A percentile compares a stretch with the other conserved stretches of the same genome.
Conservation (phyloP, 2,888 invertebrate genomes). For the Drosophila gaucha region DNA sequence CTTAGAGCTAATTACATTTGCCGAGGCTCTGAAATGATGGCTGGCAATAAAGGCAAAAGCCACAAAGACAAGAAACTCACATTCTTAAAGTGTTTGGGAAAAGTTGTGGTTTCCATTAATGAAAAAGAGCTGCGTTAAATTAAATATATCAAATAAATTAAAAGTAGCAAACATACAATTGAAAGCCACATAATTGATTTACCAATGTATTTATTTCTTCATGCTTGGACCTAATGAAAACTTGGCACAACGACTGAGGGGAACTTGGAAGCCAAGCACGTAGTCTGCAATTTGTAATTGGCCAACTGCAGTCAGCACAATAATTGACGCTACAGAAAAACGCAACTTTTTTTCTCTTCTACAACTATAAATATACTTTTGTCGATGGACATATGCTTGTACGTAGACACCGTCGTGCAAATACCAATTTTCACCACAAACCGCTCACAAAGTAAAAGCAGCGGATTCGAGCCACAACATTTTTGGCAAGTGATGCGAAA, state of each 20-base stretch:
- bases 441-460: constrained; percentile 53
- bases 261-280: constrained; percentile 1
- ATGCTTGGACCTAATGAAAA: constrained; percentile 38
- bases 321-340: constrained; percentile 62
- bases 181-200: constrained; percentile 69
- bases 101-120: constrained; percentile 31
- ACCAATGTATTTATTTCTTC: constrained; percentile 55
- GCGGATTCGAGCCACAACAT: constrained; percentile 54
- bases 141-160: constrained; percentile 53
- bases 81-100: constrained; percentile 17
- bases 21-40: constrained; percentile 45
- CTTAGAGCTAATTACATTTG: constrained; percentile 75
- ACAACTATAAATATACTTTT: constrained; percentile 9
- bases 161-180: constrained; percentile 41
- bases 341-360: background rate
- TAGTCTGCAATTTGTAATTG: constrained; percentile 71
- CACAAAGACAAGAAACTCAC: constrained; percentile 24
- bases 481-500: constrained; percentile 68
- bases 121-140: constrained; percentile 27
- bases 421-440: constrained; percentile 63
- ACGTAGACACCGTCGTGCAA: constrained; percentile 21
- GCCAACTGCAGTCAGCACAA: constrained; percentile 62
- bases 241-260: background rate
- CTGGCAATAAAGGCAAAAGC: constrained; percentile 35
- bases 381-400: background rate